Evolutionary conservation across 2,113 vertebrate species (phyloP), one percentile per base, ranked within the genome.

Genomic region (Gymnobelideus leadbeateri): DNA sequence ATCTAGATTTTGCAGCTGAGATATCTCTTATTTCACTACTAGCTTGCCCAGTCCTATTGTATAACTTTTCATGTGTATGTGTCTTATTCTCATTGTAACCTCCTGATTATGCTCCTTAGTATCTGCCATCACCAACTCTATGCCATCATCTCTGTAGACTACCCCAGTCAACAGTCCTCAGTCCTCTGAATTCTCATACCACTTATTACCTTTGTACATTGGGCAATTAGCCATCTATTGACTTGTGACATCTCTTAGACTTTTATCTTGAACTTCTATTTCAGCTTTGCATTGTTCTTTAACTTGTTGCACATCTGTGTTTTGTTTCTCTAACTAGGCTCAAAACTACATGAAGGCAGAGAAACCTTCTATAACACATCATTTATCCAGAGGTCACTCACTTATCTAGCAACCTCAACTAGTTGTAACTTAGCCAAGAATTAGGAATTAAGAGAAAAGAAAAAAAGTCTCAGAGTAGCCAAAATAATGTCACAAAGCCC

Each of bases 321-420:
- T 91, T 95, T 95, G 89, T 28, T 91, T 93, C 93, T 92, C 84
- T 92, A 91, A 46, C 23, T 94, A 2, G 0, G 3, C 43, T 68
- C 54, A 90, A 49, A 55, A 28, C 89, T 91, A 92, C 12, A 8
- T 61, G 91, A 55, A 90, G 46, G 3, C 19, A 90, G 68, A 51
- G 55, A 92, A 16, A 26, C 53, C 52, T 54, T 54, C 21, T 54
- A 54, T 54, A 54, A 54, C 21, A 54, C 6, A 52, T 9, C 16
- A 51, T 49, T 93, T 53, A 43, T 21, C 11, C 9, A 50, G 49
- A 47, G 77, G 52, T 52, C 84, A 51, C 23, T 50, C 91, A 28
- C 57, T 37, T 61, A 31, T 12, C 57, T 37, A 31, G 28, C 28
- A 61, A 61, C 10, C 1, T 7, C 54, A 57, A 91, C 47, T 61